Evolutionary conservation across 2,797 vertebrate genomes (phyloP).

Genomic region (Aselliscus stoliczkanus): DNA sequence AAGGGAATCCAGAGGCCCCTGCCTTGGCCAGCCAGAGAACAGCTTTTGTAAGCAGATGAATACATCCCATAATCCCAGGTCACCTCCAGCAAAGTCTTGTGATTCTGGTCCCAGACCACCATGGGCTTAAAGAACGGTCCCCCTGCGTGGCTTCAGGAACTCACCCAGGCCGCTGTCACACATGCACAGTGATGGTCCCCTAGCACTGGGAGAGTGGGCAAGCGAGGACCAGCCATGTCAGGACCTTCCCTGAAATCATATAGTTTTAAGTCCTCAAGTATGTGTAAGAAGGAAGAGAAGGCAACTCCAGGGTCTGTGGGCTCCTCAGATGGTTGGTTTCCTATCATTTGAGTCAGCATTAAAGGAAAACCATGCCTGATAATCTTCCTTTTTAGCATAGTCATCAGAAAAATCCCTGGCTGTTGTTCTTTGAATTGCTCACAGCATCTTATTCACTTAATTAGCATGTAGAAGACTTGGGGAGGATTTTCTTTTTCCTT

Average conservation of each 20-base stretch:
- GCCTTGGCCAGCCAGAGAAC: background rate
- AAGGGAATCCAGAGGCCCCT: background rate
- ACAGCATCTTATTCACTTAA: conserved; percentile 59
- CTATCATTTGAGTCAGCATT: background rate
- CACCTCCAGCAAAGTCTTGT: no score
- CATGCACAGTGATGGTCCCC: no score
- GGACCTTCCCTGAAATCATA: background rate
- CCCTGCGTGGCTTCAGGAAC: background rate
- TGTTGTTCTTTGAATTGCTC: conserved; percentile 51
- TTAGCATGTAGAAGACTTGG: conserved; percentile 60
- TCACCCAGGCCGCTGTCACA: background rate
- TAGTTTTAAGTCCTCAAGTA: background rate
- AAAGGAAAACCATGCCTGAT: background rate
- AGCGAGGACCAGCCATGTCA: accelerated
- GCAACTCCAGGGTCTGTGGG: no score
- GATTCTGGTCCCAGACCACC: background rate
- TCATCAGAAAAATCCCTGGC: conserved; percentile 38
- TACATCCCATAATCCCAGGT: accelerated
- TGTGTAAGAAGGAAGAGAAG: background rate
- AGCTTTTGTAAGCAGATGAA: background rate
- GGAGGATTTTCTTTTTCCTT: conserved; percentile 24
- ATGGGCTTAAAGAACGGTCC: background rate
- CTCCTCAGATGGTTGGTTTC: background rate
- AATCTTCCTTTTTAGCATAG: conserved; percentile 38
- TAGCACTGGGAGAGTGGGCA: background rate